Evolutionary conservation across 2,797 vertebrate species (phyloP).

Genomic region (Parotocinclus haroldoi): DNA sequence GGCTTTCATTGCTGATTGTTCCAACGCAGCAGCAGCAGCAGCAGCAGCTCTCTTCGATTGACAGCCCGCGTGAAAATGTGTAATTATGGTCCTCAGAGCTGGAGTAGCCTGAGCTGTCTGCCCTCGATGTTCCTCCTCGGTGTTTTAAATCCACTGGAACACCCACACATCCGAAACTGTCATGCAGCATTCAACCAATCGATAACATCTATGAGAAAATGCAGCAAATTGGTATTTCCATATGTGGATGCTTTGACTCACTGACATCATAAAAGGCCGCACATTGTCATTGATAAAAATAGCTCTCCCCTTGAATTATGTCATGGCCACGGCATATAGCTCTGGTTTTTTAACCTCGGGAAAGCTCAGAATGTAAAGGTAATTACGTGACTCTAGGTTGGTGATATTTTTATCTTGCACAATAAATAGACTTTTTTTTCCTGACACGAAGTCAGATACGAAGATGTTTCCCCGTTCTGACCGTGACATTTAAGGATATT

Average conservation of each 20-base stretch:
- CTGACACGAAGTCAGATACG: too few relatives aligned
- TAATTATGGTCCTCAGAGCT: slow-evolving; percentile 2
- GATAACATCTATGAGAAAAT: slow-evolving; percentile 5
- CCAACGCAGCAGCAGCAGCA: too few relatives aligned
- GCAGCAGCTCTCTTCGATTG: background rate
- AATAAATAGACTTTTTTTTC: too few relatives aligned
- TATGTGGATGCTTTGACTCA: slow-evolving; percentile 28
- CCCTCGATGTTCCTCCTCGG: slow-evolving; percentile 7
- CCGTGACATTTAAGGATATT: too few relatives aligned
- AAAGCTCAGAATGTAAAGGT: too few relatives aligned
- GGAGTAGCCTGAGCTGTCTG: slow-evolving; percentile 9
- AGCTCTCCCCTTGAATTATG: background rate
- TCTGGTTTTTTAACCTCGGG: background rate
- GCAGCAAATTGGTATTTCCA: slow-evolving; percentile 30
- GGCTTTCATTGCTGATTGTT: slow-evolving; percentile 1
- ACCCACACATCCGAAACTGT: slow-evolving; percentile 25
- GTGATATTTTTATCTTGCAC: too few relatives aligned
- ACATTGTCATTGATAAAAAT: background rate
- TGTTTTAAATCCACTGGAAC: slow-evolving; percentile 27
- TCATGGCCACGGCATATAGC: too few relatives aligned
- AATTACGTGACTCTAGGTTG: too few relatives aligned
- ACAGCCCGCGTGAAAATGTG: slow-evolving; percentile 1
- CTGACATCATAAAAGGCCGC: slow-evolving; percentile 29
- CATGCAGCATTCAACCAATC: slow-evolving; percentile 29
- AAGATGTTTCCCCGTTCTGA: too few relatives aligned